phyloP scores from a whole-genome alignment of 2,797 vertebrate genomes.

The Myripristis murdjan region DNA sequence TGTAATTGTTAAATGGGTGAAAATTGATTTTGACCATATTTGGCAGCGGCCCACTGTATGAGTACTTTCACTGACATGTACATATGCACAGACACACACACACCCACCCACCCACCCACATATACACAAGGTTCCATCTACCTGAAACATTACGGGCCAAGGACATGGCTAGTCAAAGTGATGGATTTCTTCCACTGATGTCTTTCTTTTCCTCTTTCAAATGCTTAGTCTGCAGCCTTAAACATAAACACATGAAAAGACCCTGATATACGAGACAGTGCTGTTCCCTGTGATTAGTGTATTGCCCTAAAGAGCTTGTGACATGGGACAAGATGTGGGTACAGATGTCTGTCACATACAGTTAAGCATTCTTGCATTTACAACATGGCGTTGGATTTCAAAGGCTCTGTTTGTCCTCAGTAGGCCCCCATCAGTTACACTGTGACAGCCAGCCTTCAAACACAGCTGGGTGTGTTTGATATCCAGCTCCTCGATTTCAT shows the following conservation, averaged over 20 bases:
- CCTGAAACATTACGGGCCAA: constrained; percentile 33
- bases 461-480: constrained; percentile 41
- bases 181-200: constrained; percentile 53
- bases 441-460: constrained; percentile 47
- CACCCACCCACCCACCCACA: neutral
- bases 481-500: constrained; percentile 39
- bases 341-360: constrained; percentile 40
- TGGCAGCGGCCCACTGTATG: no score
- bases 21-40: no score
- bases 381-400: constrained; percentile 50
- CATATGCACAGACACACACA: no score
- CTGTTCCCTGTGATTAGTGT: constrained; percentile 52
- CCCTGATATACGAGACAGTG: constrained; percentile 23
- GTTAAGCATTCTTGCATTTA: constrained; percentile 36
- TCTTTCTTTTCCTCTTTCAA: constrained; percentile 25
- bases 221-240: constrained; percentile 13
- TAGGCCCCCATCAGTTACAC: constrained; percentile 38
- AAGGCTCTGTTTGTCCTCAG: constrained; percentile 24
- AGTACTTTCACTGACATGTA: no score
- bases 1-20: no score
- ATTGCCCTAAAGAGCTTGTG: constrained; percentile 16
- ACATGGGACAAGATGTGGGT: constrained; percentile 39
- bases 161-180: constrained; percentile 39
- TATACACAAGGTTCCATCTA: constrained; percentile 15
- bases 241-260: constrained; percentile 46